phyloP scores from a whole-genome alignment of 2,113 vertebrate species.

The Pontoporia blainvillei region DNA sequence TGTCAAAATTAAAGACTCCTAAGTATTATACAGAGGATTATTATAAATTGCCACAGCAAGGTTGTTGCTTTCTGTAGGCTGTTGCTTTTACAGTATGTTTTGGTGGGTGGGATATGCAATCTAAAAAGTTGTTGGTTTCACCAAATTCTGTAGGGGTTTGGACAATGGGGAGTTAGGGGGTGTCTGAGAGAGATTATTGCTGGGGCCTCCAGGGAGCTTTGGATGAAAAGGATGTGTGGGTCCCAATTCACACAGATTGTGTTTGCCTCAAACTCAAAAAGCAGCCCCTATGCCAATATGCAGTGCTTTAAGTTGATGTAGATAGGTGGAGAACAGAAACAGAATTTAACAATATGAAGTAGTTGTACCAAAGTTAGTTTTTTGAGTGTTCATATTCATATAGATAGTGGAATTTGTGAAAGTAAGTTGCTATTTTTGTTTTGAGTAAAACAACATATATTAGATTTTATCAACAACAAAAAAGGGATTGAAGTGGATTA shows the following conservation, averaged over 20 bases:
- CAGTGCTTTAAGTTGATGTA: not conserved
- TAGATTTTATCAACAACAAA: not conserved
- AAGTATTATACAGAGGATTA: not conserved
- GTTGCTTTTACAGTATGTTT: not conserved
- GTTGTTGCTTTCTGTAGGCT: not conserved
- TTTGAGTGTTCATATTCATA: not conserved
- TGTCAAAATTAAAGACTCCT: not conserved
- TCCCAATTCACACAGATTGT: not conserved
- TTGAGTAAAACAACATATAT: not conserved
- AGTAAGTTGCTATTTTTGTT: not conserved
- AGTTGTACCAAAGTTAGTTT: not conserved
- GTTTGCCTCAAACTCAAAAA: not conserved
- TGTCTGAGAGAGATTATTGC: not conserved
- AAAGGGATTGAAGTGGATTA: not conserved
- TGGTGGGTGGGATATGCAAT: not conserved
- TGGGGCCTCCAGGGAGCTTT: not conserved
- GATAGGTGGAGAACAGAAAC: not conserved
- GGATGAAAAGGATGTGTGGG: not conserved
- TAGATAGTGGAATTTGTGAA: not conserved
- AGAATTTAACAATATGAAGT: not conserved
- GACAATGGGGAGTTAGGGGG: rapidly evolving
- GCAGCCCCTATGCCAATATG: too few species aligned
- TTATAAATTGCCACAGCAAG: not conserved
- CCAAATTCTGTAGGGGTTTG: not conserved
- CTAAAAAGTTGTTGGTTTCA: not conserved